phyloP scores from a whole-genome alignment of 2,113 vertebrate genomes.

The Barnardius zonarius region DNA sequence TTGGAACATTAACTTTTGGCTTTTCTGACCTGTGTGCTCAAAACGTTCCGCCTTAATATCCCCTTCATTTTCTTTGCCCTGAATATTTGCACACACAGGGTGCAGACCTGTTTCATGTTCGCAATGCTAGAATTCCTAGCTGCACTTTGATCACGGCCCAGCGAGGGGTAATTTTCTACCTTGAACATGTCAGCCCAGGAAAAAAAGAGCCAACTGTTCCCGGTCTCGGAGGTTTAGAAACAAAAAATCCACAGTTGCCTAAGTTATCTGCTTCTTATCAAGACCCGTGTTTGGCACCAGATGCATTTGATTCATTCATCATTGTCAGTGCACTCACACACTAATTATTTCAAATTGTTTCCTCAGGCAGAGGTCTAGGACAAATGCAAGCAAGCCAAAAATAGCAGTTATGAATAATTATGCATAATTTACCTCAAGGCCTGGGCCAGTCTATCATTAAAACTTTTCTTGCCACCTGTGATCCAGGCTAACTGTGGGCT shows the following conservation, averaged over 20 bases:
- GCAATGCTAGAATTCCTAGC: not conserved
- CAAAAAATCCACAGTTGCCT: constrained; percentile 64
- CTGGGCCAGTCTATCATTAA: constrained; percentile 79
- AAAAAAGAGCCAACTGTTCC: constrained; percentile 24
- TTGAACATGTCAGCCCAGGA: constrained; percentile 11
- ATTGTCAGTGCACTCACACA: constrained; percentile 80
- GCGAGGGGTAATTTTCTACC: constrained; percentile 17
- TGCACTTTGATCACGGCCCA: constrained; percentile 1
- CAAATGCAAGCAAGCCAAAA: constrained; percentile 88
- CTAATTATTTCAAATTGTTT: constrained; percentile 97
- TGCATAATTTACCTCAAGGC: constrained; percentile 94
- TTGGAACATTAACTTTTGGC: not conserved
- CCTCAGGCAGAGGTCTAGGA: constrained; percentile 87
- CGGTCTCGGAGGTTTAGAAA: constrained; percentile 41
- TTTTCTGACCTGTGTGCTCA: not conserved
- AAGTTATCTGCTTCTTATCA: constrained; percentile 83
- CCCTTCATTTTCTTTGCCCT: not conserved
- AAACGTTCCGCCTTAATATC: not conserved
- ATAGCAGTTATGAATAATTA: constrained; percentile 96
- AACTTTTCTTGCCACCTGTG: constrained; percentile 77
- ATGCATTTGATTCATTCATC: constrained; percentile 85
- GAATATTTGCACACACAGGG: not conserved
- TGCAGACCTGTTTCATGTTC: not conserved
- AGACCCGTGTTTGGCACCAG: constrained; percentile 70
- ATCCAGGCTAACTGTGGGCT: constrained; percentile 68